Evolutionary conservation across 2,113 vertebrate genomes (phyloP).

Genomic region (Ascaphus truei): DNA sequence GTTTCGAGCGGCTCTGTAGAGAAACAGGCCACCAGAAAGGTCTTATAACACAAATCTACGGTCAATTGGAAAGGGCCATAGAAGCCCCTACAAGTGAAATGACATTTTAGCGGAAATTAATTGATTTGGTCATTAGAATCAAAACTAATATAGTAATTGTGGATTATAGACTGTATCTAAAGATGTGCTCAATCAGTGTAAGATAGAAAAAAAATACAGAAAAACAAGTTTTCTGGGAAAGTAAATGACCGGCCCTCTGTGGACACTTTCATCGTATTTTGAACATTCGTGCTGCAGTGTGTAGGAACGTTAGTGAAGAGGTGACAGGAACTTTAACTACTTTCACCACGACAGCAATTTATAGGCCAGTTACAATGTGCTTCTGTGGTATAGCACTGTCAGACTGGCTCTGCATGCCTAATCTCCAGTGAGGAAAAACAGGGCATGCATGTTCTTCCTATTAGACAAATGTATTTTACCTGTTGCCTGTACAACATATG

Average conservation of each 20-base stretch:
- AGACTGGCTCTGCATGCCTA: slow-evolving; percentile 16
- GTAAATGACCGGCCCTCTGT: neutral
- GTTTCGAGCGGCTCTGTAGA: too few relatives aligned
- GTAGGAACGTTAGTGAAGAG: slow-evolving; percentile 11
- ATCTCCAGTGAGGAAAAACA: slow-evolving; percentile 4
- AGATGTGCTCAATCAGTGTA: slow-evolving; percentile 12
- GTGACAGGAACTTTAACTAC: slow-evolving; percentile 24
- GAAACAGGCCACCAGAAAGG: too few relatives aligned
- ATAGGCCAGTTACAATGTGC: slow-evolving; percentile 28
- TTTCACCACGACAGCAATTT: slow-evolving; percentile 25
- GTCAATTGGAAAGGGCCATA: too few relatives aligned
- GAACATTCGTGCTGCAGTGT: neutral
- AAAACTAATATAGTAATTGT: too few relatives aligned
- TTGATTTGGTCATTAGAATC: too few relatives aligned
- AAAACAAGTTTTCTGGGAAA: neutral
- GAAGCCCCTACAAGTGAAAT: too few relatives aligned
- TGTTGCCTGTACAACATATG: neutral
- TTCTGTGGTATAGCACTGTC: slow-evolving; percentile 16
- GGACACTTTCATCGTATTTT: neutral
- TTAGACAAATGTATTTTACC: slow-evolving; percentile 10
- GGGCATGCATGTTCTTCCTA: neutral
- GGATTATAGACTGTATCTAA: neutral
- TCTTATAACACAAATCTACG: too few relatives aligned
- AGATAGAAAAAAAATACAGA: neutral
- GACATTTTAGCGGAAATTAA: too few relatives aligned